Evolutionary conservation across 1,140 invertebrate species (phyloP), one percentile per base, ranked within the genome.

Genomic region (Drosophila repletoides): DNA sequence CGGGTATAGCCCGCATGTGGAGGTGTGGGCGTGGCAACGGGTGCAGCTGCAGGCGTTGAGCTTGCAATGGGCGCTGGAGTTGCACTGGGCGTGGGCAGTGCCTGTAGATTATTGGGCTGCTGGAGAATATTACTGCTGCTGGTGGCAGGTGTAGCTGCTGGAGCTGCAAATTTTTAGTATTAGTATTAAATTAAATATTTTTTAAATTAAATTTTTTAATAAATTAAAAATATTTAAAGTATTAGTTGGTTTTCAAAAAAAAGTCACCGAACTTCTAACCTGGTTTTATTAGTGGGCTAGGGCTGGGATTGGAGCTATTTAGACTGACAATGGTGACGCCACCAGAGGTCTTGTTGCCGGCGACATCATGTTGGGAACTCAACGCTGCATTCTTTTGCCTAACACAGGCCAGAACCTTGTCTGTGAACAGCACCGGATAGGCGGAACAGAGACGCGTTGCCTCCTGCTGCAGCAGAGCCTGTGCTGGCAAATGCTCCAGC

Each of bases 241-340:
- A n/a, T n/a, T n/a, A n/a, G n/a, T n/a, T n/a, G n/a, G n/a, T n/a
- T n/a, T n/a, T n/a, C 3, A 2, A 17, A 3, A 3, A 1, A 3
- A 7, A 9, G 15, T 21, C 29, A 22, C 40, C 36, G n/a, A 17
- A 9, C 12, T 19, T 17, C 26, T 22, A 5, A 73, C 70, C 70
- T 72, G 73, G 73, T 19, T 76, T 76, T 0, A 71, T 22, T 1
- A 34, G 73, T 0, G 74, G 49, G 34, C 38, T 75, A 51, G 36
- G 46, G 63, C 66, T 70, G 48, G 76, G 59, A 61, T 33, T 86
- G 56, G 61, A 49, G 67, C 45, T 94, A 10, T 94, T 94, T 5
- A 95, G 91, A 89, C 94, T 95, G 3, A 95, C 95, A 28, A 95
- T 95, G 3, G 95, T 95, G 0, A 95, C 93, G 14, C 94, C 94